Conservation (phyloP, 53 echinoderm and acorn worm species). For the Holothuria scabra region DNA sequence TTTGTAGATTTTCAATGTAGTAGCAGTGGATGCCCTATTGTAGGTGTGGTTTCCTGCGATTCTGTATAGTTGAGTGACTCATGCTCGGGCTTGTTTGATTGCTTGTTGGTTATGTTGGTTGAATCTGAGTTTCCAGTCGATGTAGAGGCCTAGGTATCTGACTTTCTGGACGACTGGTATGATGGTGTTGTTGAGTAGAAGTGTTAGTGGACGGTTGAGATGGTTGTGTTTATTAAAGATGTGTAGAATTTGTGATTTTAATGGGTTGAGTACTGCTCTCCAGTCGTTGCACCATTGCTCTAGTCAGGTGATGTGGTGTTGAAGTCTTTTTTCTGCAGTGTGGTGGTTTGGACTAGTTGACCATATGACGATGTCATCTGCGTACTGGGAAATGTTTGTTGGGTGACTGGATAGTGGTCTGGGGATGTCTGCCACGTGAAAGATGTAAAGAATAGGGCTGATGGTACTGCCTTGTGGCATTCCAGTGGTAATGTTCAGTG, state of each 20-base stretch:
- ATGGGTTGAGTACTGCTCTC: background rate
- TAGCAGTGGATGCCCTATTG: background rate
- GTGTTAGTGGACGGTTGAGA: too few species aligned
- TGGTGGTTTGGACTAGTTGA: background rate
- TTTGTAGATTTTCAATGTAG: background rate
- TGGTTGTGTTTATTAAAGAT: background rate
- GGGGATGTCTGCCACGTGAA: background rate
- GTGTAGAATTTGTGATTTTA: too few species aligned
- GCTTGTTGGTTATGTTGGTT: too few species aligned
- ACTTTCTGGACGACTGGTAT: too few species aligned
- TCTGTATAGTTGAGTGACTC: background rate
- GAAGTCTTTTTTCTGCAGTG: too few species aligned
- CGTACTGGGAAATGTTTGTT: constrained; percentile 1
- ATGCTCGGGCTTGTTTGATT: background rate
- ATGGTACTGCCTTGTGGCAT: constrained; percentile 29
- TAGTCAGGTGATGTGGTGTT: too few species aligned
- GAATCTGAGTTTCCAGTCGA: too few species aligned
- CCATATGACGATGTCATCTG: constrained; percentile 36
- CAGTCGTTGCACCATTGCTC: too few species aligned
- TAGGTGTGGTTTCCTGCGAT: background rate
- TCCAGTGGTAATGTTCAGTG: constrained; percentile 8
- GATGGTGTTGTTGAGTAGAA: too few species aligned
- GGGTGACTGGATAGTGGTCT: too few species aligned
- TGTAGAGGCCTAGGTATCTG: too few species aligned
- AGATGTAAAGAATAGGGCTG: constrained; percentile 15